Conservation (phyloP, 2,888 invertebrate genomes). For the Psylliodes chrysocephalus region DNA sequence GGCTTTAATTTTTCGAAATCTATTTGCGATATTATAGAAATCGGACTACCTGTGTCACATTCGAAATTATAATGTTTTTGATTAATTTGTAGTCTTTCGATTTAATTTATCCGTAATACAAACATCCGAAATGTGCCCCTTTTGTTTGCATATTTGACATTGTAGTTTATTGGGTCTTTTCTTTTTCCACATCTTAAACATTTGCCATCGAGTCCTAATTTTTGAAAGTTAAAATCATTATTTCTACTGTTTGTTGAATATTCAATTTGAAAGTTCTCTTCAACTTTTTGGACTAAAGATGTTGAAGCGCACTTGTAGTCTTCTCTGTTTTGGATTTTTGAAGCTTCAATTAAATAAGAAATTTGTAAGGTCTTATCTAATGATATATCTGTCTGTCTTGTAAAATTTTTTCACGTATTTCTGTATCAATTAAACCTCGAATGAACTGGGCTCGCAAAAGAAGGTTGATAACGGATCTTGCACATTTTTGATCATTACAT, state of each 20-base stretch:
- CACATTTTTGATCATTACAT: too few species aligned
- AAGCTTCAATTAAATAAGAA: background rate
- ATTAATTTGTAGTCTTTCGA: background rate
- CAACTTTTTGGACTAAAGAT: background rate
- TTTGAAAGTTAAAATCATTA: background rate
- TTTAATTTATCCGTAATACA: background rate
- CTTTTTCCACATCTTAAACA: too few species aligned
- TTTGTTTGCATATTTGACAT: background rate
- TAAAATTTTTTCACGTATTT: too few species aligned
- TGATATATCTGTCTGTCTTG: background rate
- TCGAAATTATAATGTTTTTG: background rate
- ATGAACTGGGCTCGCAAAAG: background rate
- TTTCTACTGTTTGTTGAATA: background rate
- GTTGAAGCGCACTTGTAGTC: too few species aligned
- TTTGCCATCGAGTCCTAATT: too few species aligned
- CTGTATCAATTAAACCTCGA: background rate
- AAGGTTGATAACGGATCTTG: background rate
- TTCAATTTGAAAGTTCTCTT: background rate
- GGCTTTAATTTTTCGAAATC: background rate
- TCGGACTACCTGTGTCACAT: background rate
- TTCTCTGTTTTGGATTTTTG: background rate
- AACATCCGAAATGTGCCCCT: too few species aligned
- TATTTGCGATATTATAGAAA: background rate
- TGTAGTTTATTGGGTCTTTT: background rate
- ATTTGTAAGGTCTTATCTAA: background rate